These are phyloP conservation scores for Drosophila equinoxialis DNA, from an alignment of 1,140 invertebrate species.

Conservation along the genomic window DNA sequence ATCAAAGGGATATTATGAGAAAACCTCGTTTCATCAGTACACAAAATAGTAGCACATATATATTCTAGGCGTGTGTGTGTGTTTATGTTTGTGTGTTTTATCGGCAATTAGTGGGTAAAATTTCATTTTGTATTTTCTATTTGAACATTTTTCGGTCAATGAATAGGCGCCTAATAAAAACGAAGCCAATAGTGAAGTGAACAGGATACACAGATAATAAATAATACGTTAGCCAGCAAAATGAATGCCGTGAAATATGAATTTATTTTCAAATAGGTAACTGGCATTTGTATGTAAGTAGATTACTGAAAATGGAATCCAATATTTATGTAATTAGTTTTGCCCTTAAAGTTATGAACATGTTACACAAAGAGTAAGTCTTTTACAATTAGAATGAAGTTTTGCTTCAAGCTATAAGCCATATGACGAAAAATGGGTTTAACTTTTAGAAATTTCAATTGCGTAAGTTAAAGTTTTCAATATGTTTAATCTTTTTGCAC, in stretches of 20 bases:
- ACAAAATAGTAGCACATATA: not conserved
- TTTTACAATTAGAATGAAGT: not conserved
- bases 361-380: too few species aligned
- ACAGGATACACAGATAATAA: not conserved
- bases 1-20: too few species aligned
- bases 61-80: not conserved
- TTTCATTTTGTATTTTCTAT: slow-evolving; percentile 1
- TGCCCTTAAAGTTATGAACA: too few species aligned
- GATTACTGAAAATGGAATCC: too few species aligned
- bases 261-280: too few species aligned
- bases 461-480: slow-evolving; percentile 7
- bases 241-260: too few species aligned
- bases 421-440: not conserved
- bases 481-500: slow-evolving; percentile 2
- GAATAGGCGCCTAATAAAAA: not conserved
- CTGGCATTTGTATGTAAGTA: too few species aligned
- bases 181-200: not conserved
- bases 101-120: slow-evolving; percentile 1
- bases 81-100: not conserved
- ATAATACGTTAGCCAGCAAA: too few species aligned
- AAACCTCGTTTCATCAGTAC: too few species aligned
- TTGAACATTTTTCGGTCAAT: not conserved
- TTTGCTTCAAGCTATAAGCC: not conserved
- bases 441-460: not conserved
- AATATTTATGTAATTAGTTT: too few species aligned